Base-by-base conservation (phyloP, 2,113 vertebrate species). In the Apistogramma diplotaenia region DNA sequence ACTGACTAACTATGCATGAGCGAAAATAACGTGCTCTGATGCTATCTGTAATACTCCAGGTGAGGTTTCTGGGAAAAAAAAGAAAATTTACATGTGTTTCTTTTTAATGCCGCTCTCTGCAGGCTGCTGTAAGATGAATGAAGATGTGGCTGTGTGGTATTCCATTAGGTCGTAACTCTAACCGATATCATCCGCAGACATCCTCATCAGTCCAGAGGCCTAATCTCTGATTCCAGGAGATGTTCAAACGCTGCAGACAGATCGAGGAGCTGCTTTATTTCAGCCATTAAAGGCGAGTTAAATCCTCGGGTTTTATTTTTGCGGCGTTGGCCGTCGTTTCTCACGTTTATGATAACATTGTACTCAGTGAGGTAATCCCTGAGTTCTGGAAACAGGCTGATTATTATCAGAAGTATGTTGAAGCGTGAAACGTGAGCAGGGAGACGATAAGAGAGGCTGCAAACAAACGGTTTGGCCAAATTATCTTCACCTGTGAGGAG, bases 41-140 rank as follows among this genome's bases (percentile, higher is more conserved):
- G 67, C 89, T 54, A 83, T 87, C 79, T 74, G 7, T 27, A 79
- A 83, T 84, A 40, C 73, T 51, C 33, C 46, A 37, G 75, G 85
- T 83, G 74, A 83, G 29, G 23, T 61, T 37, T 70, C 15, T 59
- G 60, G 37, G 8, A 33, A 33, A 35, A 74, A 76, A 79, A 59
- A 16, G 8, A 19, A 78, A 72, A 54, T 62, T 53, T 77, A 54
- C 57, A 40, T 61, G 13, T 8, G 15, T 31, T 71, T 70, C 72
- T 54, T 21, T 57, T 79, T 74, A 81, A 46, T 37, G 37, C 70
- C 27, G 12, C 27, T 75, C 49, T 67, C 53, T 23, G 55, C 27
- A 27, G 65, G 3, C 1, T 61, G 31, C 55, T 78, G 12, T 19
- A 33, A 59, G 65, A 73, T 65, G 11, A 60, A 60, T 82, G n/a